Evolutionary conservation across 2,113 vertebrate species (phyloP), one percentile per base, ranked within the genome.

Genomic region (Lepisosteus oculatus): DNA sequence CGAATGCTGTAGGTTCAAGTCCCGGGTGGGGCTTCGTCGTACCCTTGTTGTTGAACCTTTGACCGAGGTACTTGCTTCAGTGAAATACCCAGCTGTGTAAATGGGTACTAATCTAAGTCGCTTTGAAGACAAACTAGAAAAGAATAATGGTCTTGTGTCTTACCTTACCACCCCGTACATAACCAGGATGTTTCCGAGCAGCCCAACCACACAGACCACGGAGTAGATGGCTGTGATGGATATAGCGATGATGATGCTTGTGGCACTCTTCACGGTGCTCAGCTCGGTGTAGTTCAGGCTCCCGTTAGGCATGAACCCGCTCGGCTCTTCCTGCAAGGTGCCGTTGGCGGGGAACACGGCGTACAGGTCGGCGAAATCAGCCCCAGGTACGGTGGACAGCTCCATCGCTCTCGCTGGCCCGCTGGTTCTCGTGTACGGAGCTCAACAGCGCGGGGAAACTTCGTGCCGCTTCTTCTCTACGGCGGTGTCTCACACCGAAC

Each of bases 101-200:
- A 29, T 29, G 29, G 29, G 29, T 29, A 29, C 29, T 29, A 29
- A 29, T 29, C 29, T 29, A 29, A 29, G 29, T 29, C 29, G 29
- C 29, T 29, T 29, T 29, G 1, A 29, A 29, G 29, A 29, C 29
- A 29, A 29, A 29, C 29, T 29, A 29, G 29, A 29, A 29, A 29
- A 29, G 29, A 29, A 29, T 29, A 29, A 29, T 29, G 29, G 9
- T 51, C 5, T 51, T 9, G 47, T 9, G 47, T 69, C 95, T 92
- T 93, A 97, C 97, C 97, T 93, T 79, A 99, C 90, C 76, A 98
- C 97, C 51, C 95, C 95, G 65, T 95, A 98, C 96, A 98, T 98
- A 8, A 98, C 96, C 2, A 98, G 91, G 62, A 97, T 61, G 86
- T 99, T 99, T 57, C 96, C 97, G 77, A 99, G 85, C 70, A 99